Evolutionary conservation across 35 echinoderm and acorn worm genomes (phyloP).

Genomic region (Amphiura filiformis): DNA sequence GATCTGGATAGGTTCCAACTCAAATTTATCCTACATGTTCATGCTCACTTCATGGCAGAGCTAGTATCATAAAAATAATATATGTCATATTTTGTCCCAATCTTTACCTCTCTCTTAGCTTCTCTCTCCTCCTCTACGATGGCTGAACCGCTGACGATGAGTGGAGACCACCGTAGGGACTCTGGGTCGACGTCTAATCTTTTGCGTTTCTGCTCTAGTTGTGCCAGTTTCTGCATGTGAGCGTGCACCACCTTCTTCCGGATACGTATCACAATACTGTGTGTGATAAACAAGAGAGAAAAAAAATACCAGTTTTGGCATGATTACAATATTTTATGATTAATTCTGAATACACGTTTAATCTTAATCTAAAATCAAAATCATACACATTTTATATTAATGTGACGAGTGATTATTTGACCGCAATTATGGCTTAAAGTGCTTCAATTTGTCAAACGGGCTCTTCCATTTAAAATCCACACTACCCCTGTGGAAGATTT

Average conservation of each 20-base stretch:
- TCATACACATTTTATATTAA: too few relatives aligned
- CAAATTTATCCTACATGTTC: too few relatives aligned
- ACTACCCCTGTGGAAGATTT: too few relatives aligned
- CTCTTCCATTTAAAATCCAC: too few relatives aligned
- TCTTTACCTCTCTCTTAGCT: conserved; percentile 84
- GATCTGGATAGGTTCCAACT: too few relatives aligned
- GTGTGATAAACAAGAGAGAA: background rate
- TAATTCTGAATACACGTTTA: background rate
- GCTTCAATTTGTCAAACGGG: too few relatives aligned
- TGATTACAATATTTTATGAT: background rate
- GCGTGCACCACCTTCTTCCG: conserved; percentile 63
- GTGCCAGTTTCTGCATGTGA: conserved; percentile 80
- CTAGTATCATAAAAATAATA: too few relatives aligned
- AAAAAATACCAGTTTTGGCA: background rate
- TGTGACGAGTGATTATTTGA: too few relatives aligned
- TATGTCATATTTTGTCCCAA: too few relatives aligned
- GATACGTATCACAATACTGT: conserved; percentile 80
- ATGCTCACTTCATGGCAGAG: too few relatives aligned
- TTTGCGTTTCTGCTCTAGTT: conserved; percentile 44
- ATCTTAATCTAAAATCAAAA: too few relatives aligned
- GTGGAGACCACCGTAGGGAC: conserved; percentile 77
- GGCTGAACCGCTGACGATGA: conserved; percentile 71
- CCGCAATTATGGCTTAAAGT: too few relatives aligned
- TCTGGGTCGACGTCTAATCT: conserved; percentile 74
- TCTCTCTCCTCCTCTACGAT: conserved; percentile 86